Evolutionary conservation across 2,797 vertebrate species (phyloP).

Genomic region (Amniataba percoides): DNA sequence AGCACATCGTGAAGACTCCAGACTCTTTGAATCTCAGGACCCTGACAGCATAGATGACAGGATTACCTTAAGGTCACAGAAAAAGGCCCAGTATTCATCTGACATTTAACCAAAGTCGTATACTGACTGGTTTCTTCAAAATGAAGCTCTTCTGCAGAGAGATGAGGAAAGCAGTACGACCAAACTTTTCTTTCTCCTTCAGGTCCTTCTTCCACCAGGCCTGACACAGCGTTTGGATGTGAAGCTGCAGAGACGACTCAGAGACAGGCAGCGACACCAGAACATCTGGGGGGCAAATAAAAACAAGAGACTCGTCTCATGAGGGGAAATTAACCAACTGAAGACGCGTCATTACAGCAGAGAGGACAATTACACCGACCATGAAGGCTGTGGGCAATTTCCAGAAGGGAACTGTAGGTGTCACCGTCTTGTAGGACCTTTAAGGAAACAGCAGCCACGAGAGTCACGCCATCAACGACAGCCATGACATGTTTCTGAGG

Average conservation of each 20-base stretch:
- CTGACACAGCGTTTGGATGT: slow-evolving; percentile 87
- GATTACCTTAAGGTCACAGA: background rate
- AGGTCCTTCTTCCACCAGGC: slow-evolving; percentile 94
- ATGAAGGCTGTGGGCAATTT: slow-evolving; percentile 87
- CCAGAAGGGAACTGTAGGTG: slow-evolving; percentile 85
- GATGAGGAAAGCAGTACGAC: slow-evolving; percentile 87
- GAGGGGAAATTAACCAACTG: background rate
- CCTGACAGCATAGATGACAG: slow-evolving; percentile 75
- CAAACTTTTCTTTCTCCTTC: slow-evolving; percentile 90
- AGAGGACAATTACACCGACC: slow-evolving; percentile 76
- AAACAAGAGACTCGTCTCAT: background rate
- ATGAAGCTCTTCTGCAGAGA: slow-evolving; percentile 88
- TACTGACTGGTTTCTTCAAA: slow-evolving; percentile 86
- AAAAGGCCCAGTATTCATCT: background rate
- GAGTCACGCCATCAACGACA: slow-evolving; percentile 87
- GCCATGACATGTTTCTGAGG: slow-evolving; percentile 81
- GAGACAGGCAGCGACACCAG: slow-evolving; percentile 82
- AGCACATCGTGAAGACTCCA: slow-evolving; percentile 90
- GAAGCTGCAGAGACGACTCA: slow-evolving; percentile 77
- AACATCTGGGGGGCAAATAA: slow-evolving; percentile 52
- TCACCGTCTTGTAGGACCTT: slow-evolving; percentile 87
- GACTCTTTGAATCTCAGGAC: slow-evolving; percentile 86
- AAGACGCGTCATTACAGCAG: background rate
- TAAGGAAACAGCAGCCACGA: slow-evolving; percentile 87
- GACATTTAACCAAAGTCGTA: background rate